Evolutionary conservation across 2,888 invertebrate species (phyloP), one percentile per base, ranked within the genome.

Genomic region (Eupeodes latifasciatus): DNA sequence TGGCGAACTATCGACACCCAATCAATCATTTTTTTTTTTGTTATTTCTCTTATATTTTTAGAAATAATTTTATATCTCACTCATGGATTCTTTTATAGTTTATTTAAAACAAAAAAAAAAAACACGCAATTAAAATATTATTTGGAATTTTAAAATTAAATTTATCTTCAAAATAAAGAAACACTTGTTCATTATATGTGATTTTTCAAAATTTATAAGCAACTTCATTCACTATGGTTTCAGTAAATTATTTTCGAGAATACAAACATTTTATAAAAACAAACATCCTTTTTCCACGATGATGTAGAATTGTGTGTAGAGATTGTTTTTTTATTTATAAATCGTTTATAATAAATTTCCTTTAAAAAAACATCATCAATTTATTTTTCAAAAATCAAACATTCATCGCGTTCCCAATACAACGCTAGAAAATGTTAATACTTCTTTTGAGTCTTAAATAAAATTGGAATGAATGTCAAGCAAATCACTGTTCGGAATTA

Each of bases 1-100:
- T 96, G 96, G 80, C 96, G 95, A 88, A 96, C 96, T 91, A 96
- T 96, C 87, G 96, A 96, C 90, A 96, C 96, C 96, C 96, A 96
- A 94, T 96, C 96, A 91, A 96, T 96, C 96, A 96, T 96, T 90
- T 90, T 89, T 27, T 67, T 40, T 14, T 44, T 78, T 79, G 34
- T 76, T 66, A 62, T 66, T 57, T 77, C 49, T 12, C n/a, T 61
- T 84, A 57, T 84, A 81, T 85, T 81, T 88, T 71, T 85, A 85
- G 82, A 82, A 57, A 40, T 49, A 27, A 27, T 27, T 74, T n/a
- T 74, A 44, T 44, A 10, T 69, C 36, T 59, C 61, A 67, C 59
- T 49, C 3, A 0, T n/a, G 6, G n/a, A 53, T 53, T 53, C 40
- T 53, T 36, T 69, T 7, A 3, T 62, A 16, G 16, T 53, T 53